A percentile compares a stretch with the other conserved stretches of the same genome.
Evolutionary conservation across 2,888 invertebrate genomes (phyloP).

Genomic region (Meandrusa payeni): DNA sequence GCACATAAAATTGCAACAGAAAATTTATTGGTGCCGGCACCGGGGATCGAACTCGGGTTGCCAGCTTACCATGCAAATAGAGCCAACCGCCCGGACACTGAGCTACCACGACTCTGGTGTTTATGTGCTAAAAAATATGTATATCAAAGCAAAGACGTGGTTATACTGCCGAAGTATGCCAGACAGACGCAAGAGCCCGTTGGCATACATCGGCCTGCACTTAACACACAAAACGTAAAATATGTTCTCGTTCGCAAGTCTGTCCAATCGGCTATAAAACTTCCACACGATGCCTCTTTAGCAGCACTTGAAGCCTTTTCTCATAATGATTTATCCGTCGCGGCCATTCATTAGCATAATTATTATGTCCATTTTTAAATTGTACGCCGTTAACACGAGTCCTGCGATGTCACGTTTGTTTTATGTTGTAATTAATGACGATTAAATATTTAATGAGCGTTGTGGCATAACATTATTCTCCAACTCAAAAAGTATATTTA

Average conservation of each 20-base stretch:
- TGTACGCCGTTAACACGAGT: conserved; percentile 13
- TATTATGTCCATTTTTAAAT: conserved; percentile 22
- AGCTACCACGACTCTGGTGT: too few relatives aligned
- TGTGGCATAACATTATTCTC: too few relatives aligned
- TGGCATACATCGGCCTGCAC: conserved; percentile 30
- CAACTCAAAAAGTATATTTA: too few relatives aligned
- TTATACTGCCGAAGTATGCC: conserved; percentile 29
- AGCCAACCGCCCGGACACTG: too few relatives aligned
- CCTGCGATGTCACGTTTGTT: conserved; percentile 15
- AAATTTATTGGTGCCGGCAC: too few relatives aligned
- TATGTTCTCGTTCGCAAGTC: conserved; percentile 9
- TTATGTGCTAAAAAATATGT: neutral
- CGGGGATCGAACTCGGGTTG: too few relatives aligned
- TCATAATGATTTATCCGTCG: conserved; percentile 18
- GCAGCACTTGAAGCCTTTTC: neutral
- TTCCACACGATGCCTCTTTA: conserved; percentile 12
- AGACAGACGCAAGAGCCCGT: conserved; percentile 33
- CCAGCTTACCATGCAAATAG: too few relatives aligned
- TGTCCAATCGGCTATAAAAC: conserved; percentile 11
- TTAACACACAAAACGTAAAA: conserved; percentile 27
- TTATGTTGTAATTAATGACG: conserved; percentile 13
- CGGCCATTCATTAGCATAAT: conserved; percentile 18
- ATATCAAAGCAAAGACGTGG: conserved; percentile 6
- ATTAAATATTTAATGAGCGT: conserved; percentile 3
- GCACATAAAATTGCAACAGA: too few relatives aligned